A percentile compares a stretch with the other conserved stretches of the same genome.
Conservation (phyloP, 2,888 invertebrate genomes). For the Dioctria rufipes region DNA sequence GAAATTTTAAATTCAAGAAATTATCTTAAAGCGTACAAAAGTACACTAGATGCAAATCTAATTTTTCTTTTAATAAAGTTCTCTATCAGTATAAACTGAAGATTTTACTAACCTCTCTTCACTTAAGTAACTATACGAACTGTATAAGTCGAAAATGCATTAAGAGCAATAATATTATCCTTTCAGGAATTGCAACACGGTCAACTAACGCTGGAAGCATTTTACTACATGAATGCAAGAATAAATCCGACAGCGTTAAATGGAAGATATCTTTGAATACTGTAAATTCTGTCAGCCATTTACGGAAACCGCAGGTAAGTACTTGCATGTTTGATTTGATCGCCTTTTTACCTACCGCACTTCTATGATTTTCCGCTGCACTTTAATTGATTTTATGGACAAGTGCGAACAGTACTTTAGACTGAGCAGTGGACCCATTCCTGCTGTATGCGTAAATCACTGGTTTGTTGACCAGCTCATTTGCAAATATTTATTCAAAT, state of each 20-base stretch:
- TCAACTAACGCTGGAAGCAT: constrained; percentile 12
- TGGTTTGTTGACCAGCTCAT: constrained; percentile 7
- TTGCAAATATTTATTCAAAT: constrained; percentile 48
- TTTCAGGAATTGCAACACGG: constrained; percentile 29
- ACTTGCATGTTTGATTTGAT: constrained; percentile 27
- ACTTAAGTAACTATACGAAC: not conserved
- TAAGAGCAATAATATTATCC: constrained; percentile 35
- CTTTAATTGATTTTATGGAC: constrained; percentile 51
- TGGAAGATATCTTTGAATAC: constrained; percentile 16
- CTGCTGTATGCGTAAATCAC: constrained; percentile 38
- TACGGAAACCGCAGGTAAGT: constrained; percentile 42
- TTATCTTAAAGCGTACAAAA: too few species aligned
- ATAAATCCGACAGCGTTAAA: constrained; percentile 22
- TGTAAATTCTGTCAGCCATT: constrained; percentile 43
- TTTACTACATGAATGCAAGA: constrained; percentile 3
- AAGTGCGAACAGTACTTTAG: constrained; percentile 15
- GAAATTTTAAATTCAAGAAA: too few species aligned
- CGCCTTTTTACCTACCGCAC: constrained; percentile 13
- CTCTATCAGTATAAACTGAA: constrained; percentile 7
- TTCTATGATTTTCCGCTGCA: constrained; percentile 35
- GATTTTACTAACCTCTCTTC: constrained; percentile 1
- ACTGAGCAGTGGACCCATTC: constrained; percentile 18
- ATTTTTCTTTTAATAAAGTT: not conserved
- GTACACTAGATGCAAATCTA: too few species aligned
- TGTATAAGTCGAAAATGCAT: constrained; percentile 1